Evolutionary conservation across 2,797 vertebrate genomes (phyloP).

Genomic region (Hephaestus fuliginosus): DNA sequence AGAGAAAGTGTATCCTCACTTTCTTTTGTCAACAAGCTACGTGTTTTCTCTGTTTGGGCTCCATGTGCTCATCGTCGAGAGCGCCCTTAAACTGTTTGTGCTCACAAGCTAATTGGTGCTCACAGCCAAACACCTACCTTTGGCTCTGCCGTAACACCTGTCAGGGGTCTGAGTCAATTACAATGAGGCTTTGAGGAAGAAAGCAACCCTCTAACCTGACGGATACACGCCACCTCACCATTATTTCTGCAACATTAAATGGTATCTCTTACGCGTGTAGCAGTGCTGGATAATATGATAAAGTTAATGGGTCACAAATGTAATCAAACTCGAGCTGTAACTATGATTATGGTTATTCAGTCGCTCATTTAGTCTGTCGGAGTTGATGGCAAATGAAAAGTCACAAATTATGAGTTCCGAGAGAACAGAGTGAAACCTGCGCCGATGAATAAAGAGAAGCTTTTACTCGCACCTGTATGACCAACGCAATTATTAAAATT

Average conservation of each 20-base stretch:
- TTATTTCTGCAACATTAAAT: slow-evolving; percentile 29
- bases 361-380: slow-evolving; percentile 11
- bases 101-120: slow-evolving; percentile 57
- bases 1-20: slow-evolving; percentile 28
- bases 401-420: neutral
- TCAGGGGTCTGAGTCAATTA: slow-evolving; percentile 57
- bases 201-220: slow-evolving; percentile 2
- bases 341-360: slow-evolving; percentile 21
- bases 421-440: neutral
- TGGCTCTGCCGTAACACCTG: slow-evolving; percentile 8
- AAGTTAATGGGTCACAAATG: slow-evolving; percentile 25
- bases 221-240: neutral
- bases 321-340: slow-evolving; percentile 19
- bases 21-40: slow-evolving; percentile 46
- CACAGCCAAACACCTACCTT: slow-evolving; percentile 39
- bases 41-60: neutral
- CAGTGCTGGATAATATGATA: slow-evolving; percentile 1
- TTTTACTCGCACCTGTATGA: neutral
- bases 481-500: neutral
- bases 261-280: neutral
- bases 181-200: slow-evolving; percentile 23
- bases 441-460: neutral
- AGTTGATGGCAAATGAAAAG: slow-evolving; percentile 11
- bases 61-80: slow-evolving; percentile 12
- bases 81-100: slow-evolving; percentile 52